These are phyloP conservation scores for Carpatolechia fugitivella DNA, from an alignment of 2,888 invertebrate species.

Conservation along the genomic window DNA sequence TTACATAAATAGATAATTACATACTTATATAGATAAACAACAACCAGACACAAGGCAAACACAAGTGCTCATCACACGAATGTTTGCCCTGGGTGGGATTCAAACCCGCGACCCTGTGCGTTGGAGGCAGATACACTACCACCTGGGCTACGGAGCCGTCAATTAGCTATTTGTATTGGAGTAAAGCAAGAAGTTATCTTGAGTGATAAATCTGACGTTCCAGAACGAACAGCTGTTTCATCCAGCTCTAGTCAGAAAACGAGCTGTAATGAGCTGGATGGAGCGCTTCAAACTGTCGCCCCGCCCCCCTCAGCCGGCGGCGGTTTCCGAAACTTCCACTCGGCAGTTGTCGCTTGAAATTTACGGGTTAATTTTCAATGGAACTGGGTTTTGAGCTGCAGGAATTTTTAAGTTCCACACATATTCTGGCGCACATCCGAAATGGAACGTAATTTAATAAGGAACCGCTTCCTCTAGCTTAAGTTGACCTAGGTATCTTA, in stretches of 20 bases:
- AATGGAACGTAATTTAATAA: constrained; percentile 28
- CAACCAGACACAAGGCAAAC: too few species aligned
- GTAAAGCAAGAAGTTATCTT: constrained; percentile 5
- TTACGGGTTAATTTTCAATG: constrained; percentile 78
- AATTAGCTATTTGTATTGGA: constrained; percentile 6
- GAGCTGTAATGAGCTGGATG: constrained; percentile 58
- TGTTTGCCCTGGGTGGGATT: too few species aligned
- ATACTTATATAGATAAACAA: too few species aligned
- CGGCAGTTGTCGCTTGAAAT: constrained; percentile 75
- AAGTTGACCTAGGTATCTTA: constrained; percentile 7
- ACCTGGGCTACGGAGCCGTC: too few species aligned
- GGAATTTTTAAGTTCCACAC: constrained; percentile 63
- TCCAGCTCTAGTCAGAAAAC: constrained; percentile 33
- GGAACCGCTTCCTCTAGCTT: constrained; percentile 18
- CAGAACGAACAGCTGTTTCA: constrained; percentile 25
- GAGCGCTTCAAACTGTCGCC: constrained; percentile 42
- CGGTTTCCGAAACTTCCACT: constrained; percentile 72
- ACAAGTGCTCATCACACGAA: too few species aligned
- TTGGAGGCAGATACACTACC: too few species aligned
- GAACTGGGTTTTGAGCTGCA: constrained; percentile 59
- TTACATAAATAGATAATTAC: too few species aligned
- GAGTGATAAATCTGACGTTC: constrained; percentile 23
- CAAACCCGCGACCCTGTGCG: too few species aligned
- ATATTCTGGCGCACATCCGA: constrained; percentile 46
- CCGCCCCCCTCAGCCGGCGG: constrained; percentile 57